Evolutionary conservation across 2,888 invertebrate genomes (phyloP), one percentile per base, ranked within the genome.

Genomic region (Priocnemis perturbator): DNA sequence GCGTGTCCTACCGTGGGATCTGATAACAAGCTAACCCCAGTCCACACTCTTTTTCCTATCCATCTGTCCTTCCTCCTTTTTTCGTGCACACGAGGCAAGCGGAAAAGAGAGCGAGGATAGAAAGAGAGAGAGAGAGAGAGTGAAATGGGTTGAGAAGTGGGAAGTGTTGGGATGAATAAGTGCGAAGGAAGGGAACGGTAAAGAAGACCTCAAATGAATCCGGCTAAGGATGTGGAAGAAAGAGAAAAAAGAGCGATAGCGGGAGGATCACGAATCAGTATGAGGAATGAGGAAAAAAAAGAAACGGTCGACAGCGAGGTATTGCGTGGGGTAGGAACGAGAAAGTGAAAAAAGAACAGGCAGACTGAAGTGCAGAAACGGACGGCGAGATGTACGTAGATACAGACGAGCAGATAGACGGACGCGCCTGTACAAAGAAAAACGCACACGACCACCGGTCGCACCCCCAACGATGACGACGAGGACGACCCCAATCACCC

Each of bases 1-100:
- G 89, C 89, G 88, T 89, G 89, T 87, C 84, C 87, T 81, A 82
- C 79, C 81, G 82, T 83, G 78, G 77, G 81, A 89, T 89, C 89
- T 86, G 89, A 89, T 89, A 89, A 84, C 81, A 55, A 64, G 70
- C 75, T 69, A 79, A 81, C 74, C 84, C 78, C 80, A 78, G 80
- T 71, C 75, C 77, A 67, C 77, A 67, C 78, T 57, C 65, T 57
- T 67, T 61, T 53, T 64, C 59, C 60, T 50, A 23, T 20, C 53
- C 26, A 45, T 48, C 44, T 44, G 37, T 44, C n/a, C 66, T 67
- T 59, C 71, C 60, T 47, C n/a, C 44, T 59, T 60, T 23, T 59
- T 45, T 60, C 70, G 60, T 71, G 64, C 50, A 1, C 50, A 5
- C 19, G 7, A 7, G 19, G 17, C 23, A 23, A 60, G 23, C 21